phyloP scores from a whole-genome alignment of 2,888 invertebrate genomes.

The Callosobruchus maculatus region DNA sequence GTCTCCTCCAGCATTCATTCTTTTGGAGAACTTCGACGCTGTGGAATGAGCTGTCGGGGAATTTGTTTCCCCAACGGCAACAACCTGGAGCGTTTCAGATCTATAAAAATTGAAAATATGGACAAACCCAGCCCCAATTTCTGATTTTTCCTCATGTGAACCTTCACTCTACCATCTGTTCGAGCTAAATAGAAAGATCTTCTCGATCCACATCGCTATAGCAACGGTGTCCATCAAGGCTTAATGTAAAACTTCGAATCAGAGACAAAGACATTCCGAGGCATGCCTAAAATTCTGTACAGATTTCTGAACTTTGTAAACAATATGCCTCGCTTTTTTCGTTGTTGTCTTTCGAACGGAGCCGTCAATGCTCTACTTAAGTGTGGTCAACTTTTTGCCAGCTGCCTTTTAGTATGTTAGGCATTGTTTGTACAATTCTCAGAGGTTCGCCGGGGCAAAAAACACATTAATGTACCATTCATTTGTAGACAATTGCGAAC shows the following conservation, averaged over 20 bases:
- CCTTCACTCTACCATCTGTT: no score
- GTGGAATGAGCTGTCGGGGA: no score
- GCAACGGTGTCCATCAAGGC: neutral
- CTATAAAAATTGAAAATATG: no score
- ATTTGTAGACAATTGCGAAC: conserved; percentile 45
- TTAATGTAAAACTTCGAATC: conserved; percentile 1
- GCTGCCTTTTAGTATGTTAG: conserved; percentile 32
- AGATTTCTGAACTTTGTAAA: conserved; percentile 27
- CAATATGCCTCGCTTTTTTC: conserved; percentile 21
- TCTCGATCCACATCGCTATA: neutral
- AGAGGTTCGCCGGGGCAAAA: conserved; percentile 37
- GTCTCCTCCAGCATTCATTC: no score
- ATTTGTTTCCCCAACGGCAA: no score
- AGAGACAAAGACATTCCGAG: neutral
- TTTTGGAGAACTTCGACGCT: no score
- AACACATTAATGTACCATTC: conserved; percentile 44
- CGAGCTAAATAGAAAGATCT: no score
- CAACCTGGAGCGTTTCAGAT: no score
- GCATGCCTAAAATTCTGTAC: conserved; percentile 20
- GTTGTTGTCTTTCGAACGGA: conserved; percentile 20
- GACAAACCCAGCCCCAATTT: no score
- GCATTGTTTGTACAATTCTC: conserved; percentile 31
- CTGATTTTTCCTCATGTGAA: no score
- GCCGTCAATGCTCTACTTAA: conserved; percentile 21
- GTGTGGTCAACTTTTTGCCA: conserved; percentile 27